A percentile compares a stretch with the other conserved stretches of the same genome.
These are phyloP conservation scores for Sebastes taczanowskii DNA, from an alignment of 2,797 vertebrate genomes.

Conservation along the genomic window DNA sequence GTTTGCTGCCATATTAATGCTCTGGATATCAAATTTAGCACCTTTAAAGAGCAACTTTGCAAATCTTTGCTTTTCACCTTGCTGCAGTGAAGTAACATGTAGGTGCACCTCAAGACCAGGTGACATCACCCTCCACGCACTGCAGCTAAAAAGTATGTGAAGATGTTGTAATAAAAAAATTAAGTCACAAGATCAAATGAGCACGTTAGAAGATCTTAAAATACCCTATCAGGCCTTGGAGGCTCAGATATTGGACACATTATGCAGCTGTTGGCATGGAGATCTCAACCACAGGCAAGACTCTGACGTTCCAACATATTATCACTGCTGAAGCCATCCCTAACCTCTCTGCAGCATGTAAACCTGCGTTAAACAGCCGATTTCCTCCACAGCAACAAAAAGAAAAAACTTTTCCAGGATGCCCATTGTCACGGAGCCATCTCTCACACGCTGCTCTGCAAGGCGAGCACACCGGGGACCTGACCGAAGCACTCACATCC, in stretches of 20 bases:
- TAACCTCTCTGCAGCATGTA: slow-evolving; percentile 18
- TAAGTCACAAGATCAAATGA: slow-evolving; percentile 20
- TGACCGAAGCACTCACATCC: slow-evolving; percentile 58
- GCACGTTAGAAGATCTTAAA: slow-evolving; percentile 24
- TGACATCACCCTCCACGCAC: neutral
- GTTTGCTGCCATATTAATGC: neutral
- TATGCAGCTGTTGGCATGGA: slow-evolving; percentile 64
- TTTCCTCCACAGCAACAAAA: slow-evolving; percentile 34
- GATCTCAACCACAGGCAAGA: slow-evolving; percentile 33
- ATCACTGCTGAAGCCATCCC: neutral
- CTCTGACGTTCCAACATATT: slow-evolving; percentile 15
- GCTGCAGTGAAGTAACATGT: neutral
- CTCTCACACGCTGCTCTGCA: slow-evolving; percentile 39
- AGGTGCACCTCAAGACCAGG: neutral
- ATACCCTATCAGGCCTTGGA: slow-evolving; percentile 27
- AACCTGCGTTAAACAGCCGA: slow-evolving; percentile 13
- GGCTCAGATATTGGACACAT: slow-evolving; percentile 7
- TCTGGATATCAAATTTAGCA: neutral
- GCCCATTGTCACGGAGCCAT: slow-evolving; percentile 54
- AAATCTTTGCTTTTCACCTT: neutral
- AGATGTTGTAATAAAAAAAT: slow-evolving; percentile 12
- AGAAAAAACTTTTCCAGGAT: slow-evolving; percentile 50
- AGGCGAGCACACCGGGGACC: slow-evolving; percentile 47
- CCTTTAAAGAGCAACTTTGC: neutral
- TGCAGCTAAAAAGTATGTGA: neutral